Base-by-base conservation (phyloP, 64 coral and sea anemone species). In the Anthopleura sola region DNA sequence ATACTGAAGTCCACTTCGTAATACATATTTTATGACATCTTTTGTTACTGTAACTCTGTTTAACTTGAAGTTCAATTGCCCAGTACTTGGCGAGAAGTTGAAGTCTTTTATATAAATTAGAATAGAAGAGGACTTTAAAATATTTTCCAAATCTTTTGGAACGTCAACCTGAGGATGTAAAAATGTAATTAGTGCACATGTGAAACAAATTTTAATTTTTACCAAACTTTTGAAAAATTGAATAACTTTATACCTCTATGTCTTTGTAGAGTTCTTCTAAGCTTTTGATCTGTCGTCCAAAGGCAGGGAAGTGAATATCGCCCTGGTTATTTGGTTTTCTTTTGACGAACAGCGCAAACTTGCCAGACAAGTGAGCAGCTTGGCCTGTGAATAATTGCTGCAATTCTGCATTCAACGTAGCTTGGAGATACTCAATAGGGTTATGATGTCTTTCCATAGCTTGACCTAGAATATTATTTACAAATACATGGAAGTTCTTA, bases 21-120 rank as follows among this genome's bases (percentile, higher is more conserved):
- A 44, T 10, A 79, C 76, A 79, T 79, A 23, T 13, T 48, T 44
- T 23, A 79, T 79, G 3, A 48, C 76, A 21, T 24, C 44, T 48
- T 79, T 38, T 44, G 76, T 79, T 38, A 79, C 17, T 44, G 14
- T 1, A 79, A 79, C 6, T 44, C 36, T 79, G 17, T 79, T 47
- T 48, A 79, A 79, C 19, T 26, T 44, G 19, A 48, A 79, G 44
- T 79, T 79, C 20, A 79, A 38, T 79, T 79, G 76, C 8, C 76
- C 76, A 79, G 36, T 79, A 28, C 76, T 79, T 10, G 26, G n/a
- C 47, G 76, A 47, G 15, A 79, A 40, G 37, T 79, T 44, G 31
- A 79, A 79, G 16, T 23, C 18, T 26, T 38, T 79, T 79, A 79
- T 47, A 17, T 79, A 79, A 1, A 23, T 48, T 13, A 20, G 8